Evolutionary conservation across 1,140 invertebrate species (phyloP).

Genomic region (Adoxophyes honmai): DNA sequence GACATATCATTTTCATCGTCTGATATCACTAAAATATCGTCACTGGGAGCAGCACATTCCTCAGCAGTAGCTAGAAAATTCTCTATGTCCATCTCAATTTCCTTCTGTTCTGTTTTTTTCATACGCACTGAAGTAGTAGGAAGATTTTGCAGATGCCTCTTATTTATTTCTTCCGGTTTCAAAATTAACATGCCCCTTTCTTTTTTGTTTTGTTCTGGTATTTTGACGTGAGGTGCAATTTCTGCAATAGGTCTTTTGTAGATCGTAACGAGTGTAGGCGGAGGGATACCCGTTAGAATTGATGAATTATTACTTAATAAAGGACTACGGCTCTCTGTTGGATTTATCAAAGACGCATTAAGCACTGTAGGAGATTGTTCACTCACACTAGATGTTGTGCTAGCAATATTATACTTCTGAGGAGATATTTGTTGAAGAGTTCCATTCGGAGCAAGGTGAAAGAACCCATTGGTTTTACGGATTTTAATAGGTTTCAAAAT

Average conservation of each 20-base stretch:
- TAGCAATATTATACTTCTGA: conserved; percentile 8
- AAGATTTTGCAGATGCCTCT: conserved; percentile 32
- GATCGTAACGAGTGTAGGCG: conserved; percentile 2
- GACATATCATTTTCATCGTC: conserved; percentile 45
- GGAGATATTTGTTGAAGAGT: conserved; percentile 30
- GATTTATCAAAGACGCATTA: neutral
- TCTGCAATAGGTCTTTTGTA: conserved; percentile 36
- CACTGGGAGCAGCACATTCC: conserved; percentile 21
- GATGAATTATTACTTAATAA: neutral
- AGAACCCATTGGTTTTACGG: conserved; percentile 50
- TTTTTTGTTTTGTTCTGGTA: conserved; percentile 18
- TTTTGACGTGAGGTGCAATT: conserved; percentile 43
- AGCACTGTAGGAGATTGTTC: neutral
- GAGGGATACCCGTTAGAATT: neutral
- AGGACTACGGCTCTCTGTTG: neutral
- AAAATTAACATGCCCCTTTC: conserved; percentile 53
- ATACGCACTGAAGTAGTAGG: neutral
- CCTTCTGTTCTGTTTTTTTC: neutral
- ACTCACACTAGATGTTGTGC: neutral
- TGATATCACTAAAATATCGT: conserved; percentile 47
- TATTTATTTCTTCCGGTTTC: conserved; percentile 71
- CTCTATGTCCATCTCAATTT: conserved; percentile 40
- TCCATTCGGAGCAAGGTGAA: conserved; percentile 35
- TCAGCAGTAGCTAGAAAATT: conserved; percentile 37
- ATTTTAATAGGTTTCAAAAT: conserved; percentile 56